phyloP scores from a whole-genome alignment of 2,113 vertebrate species.

The Tinamus guttatus region DNA sequence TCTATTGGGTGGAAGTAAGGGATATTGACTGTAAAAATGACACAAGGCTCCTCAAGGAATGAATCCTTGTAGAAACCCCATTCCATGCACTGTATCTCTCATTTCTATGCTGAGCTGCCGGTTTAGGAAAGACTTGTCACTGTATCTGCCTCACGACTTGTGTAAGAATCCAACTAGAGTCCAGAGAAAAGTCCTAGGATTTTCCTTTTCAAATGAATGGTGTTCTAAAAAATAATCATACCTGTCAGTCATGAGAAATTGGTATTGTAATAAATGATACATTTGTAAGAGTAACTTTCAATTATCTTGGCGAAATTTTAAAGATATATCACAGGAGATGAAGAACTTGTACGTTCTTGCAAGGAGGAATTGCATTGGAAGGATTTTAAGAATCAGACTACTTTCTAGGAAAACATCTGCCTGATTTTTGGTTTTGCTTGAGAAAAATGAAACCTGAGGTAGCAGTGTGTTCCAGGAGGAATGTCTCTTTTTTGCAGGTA shows the following conservation, averaged over 20 bases:
- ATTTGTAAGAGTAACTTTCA: not conserved
- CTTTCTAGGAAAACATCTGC: not conserved
- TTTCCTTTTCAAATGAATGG: not conserved
- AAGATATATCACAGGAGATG: not conserved
- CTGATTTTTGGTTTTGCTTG: not conserved
- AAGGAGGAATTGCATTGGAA: no score
- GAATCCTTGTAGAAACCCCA: not conserved
- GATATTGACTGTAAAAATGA: constrained; percentile 34
- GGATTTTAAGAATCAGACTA: not conserved
- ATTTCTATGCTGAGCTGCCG: not conserved
- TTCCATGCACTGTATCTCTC: not conserved
- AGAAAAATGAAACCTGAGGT: not conserved
- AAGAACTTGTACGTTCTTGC: not conserved
- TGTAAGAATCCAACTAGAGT: not conserved
- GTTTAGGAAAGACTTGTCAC: not conserved
- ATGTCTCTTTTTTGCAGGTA: rapidly evolving
- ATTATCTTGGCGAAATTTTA: not conserved
- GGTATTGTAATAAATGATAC: not conserved
- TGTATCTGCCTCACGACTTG: not conserved
- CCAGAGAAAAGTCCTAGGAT: not conserved
- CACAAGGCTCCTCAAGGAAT: not conserved
- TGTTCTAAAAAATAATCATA: not conserved
- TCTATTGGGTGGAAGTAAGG: constrained; percentile 41
- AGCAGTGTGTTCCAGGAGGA: not conserved
- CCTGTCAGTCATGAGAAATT: not conserved